Conservation (phyloP, 2,888 invertebrate genomes). For the Helleia helle region DNA sequence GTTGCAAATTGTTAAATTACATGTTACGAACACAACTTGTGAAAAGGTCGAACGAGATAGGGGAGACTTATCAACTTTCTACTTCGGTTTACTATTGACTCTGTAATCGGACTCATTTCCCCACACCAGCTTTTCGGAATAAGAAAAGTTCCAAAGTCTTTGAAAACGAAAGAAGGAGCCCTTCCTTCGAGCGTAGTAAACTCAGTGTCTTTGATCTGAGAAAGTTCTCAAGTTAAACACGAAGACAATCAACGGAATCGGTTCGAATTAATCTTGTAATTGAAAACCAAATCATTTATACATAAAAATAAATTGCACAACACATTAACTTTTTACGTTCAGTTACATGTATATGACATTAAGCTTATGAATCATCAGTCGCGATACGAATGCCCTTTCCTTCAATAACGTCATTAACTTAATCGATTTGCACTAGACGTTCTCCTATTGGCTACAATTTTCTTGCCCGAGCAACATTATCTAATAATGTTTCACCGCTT, state of each 20-base stretch:
- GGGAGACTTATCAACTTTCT: slow-evolving; percentile 57
- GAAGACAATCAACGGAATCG: slow-evolving; percentile 3
- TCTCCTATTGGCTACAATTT: slow-evolving; percentile 32
- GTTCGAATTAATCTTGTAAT: slow-evolving; percentile 9
- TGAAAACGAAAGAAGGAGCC: slow-evolving; percentile 58
- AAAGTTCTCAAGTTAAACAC: slow-evolving; percentile 54
- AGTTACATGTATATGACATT: background rate
- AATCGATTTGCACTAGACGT: slow-evolving; percentile 38
- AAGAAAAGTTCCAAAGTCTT: slow-evolving; percentile 60
- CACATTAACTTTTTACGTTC: slow-evolving; percentile 5
- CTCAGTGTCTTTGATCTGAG: slow-evolving; percentile 65
- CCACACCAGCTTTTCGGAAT: slow-evolving; percentile 57
- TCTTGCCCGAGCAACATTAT: slow-evolving; percentile 31
- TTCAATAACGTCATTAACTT: slow-evolving; percentile 44
- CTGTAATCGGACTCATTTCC: slow-evolving; percentile 68
- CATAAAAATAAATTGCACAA: slow-evolving; percentile 24
- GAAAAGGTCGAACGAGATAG: slow-evolving; percentile 51
- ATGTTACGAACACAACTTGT: slow-evolving; percentile 38
- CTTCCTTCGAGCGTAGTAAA: slow-evolving; percentile 45
- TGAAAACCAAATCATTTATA: slow-evolving; percentile 3
- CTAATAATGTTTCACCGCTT: slow-evolving; percentile 30
- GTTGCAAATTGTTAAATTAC: slow-evolving; percentile 31
- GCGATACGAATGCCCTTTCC: slow-evolving; percentile 31
- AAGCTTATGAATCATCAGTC: slow-evolving; percentile 19
- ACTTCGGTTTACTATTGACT: slow-evolving; percentile 61